Conservation (phyloP, 2,888 invertebrate genomes). For the Temnothorax ravouxi region DNA sequence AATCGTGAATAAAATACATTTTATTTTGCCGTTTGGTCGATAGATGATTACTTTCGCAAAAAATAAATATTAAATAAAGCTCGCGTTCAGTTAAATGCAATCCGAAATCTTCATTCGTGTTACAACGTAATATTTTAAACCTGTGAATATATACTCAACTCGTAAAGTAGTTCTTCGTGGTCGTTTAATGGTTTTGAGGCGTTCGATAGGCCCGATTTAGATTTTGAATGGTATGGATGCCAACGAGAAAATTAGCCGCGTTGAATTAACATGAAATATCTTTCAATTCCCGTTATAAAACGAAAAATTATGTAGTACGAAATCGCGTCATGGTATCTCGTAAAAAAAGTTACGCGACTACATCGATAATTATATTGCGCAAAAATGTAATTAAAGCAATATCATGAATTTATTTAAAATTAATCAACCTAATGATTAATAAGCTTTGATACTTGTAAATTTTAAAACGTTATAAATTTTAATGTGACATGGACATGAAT, state of each 20-base stretch:
- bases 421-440: conserved; percentile 35
- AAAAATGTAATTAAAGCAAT: conserved; percentile 22
- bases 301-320: conserved; percentile 18
- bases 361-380: not conserved
- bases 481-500: conserved; percentile 19
- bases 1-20: not conserved
- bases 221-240: conserved; percentile 62
- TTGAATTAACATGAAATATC: conserved; percentile 42
- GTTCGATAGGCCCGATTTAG: conserved; percentile 67
- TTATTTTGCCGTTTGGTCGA: not conserved
- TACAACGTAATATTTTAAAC: conserved; percentile 80
- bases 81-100: conserved; percentile 50
- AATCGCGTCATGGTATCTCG: not conserved
- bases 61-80: not conserved
- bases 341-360: not conserved
- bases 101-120: conserved; percentile 72
- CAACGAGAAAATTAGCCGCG: conserved; percentile 62
- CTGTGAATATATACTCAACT: conserved; percentile 70
- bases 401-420: conserved; percentile 40
- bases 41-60: not conserved
- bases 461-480: conserved; percentile 49
- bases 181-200: conserved; percentile 79
- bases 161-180: conserved; percentile 77
- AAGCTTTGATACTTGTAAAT: conserved; percentile 33
- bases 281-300: conserved; percentile 42